Evolutionary conservation across 1,140 invertebrate genomes (phyloP).

Genomic region (Orchestia grillus): DNA sequence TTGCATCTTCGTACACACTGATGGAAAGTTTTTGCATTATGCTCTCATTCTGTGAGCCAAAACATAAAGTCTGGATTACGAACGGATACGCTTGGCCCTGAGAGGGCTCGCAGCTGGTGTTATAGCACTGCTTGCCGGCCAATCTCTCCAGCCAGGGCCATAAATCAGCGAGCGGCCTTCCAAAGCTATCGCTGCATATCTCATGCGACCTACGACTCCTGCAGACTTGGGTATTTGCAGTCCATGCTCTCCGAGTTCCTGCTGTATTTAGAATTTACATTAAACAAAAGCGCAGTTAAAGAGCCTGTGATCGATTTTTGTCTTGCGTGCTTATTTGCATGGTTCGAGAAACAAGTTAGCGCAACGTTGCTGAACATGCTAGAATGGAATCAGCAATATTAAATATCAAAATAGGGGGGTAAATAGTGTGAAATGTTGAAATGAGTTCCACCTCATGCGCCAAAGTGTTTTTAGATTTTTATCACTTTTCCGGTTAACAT

Average conservation of each 20-base stretch:
- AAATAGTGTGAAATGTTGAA: too few relatives aligned
- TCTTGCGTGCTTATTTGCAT: neutral
- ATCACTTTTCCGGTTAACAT: too few relatives aligned
- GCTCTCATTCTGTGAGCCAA: neutral
- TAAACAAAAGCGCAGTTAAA: neutral
- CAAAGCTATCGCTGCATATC: neutral
- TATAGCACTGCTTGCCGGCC: neutral
- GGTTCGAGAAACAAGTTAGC: too few relatives aligned
- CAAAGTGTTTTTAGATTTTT: too few relatives aligned
- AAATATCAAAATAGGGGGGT: too few relatives aligned
- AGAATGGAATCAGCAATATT: too few relatives aligned
- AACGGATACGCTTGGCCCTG: neutral
- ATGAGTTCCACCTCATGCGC: too few relatives aligned
- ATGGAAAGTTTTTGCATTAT: too few relatives aligned
- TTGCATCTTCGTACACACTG: too few relatives aligned
- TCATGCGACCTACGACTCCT: conserved; percentile 21
- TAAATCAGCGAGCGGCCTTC: neutral
- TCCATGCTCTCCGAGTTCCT: neutral
- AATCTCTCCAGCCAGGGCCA: neutral
- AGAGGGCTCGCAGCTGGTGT: neutral
- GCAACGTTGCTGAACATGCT: too few relatives aligned
- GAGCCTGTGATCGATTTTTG: neutral
- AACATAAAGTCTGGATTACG: neutral
- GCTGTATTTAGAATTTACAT: neutral
- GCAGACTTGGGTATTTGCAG: neutral